Conservation (phyloP, 2,113 vertebrate species). For the Bos taurus region DNA sequence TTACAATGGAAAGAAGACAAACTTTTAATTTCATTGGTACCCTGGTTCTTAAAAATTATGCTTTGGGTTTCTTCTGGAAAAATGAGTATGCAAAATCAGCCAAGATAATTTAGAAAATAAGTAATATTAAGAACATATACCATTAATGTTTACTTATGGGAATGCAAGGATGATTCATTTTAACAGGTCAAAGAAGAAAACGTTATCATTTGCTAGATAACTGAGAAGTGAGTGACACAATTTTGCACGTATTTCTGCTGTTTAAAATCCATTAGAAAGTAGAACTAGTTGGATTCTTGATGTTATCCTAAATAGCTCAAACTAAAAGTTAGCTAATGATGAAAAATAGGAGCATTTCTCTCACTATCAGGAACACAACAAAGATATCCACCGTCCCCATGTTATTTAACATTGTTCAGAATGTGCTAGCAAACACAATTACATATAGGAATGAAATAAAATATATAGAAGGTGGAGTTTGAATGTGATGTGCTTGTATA, state of each 20-base stretch:
- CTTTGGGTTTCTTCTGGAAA: not conserved
- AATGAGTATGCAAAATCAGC: not conserved
- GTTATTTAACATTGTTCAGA: not conserved
- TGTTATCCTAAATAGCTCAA: not conserved
- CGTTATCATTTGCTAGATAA: not conserved
- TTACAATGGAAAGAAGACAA: not conserved
- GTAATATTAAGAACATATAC: not conserved
- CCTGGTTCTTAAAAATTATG: not conserved
- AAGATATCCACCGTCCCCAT: not conserved
- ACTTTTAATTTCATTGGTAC: not conserved
- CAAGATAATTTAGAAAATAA: slow-evolving; percentile 15
- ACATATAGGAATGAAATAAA: not conserved
- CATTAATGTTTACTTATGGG: not conserved
- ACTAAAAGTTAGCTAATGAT: not conserved
- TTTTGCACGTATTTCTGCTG: not conserved
- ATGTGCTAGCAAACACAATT: not conserved
- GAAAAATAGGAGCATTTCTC: not conserved
- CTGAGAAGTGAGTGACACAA: not conserved
- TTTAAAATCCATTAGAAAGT: slow-evolving; percentile 7
- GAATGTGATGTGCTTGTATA: not conserved
- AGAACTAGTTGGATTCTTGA: not conserved
- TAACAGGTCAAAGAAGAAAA: not conserved
- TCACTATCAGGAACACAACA: not conserved
- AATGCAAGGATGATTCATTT: not conserved
- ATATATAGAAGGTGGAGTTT: not conserved